Conservation (phyloP, 2,113 vertebrate species). For the Accipiter cooperii region DNA sequence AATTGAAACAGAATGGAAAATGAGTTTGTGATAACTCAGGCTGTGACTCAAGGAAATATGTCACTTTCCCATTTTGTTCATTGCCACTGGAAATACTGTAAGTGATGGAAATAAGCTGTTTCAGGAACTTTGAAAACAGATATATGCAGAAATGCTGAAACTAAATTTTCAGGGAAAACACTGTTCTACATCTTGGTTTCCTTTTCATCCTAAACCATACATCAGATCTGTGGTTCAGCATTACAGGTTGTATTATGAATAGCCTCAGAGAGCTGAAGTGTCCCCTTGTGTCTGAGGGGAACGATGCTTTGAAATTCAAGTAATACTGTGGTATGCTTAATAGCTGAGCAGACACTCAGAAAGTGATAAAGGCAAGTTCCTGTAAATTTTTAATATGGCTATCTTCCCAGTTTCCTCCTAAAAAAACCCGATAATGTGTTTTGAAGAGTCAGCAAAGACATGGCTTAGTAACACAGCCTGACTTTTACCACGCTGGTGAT, state of each 20-base stretch:
- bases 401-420: neutral
- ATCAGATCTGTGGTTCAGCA: neutral
- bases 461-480: neutral
- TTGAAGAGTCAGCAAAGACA: neutral
- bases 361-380: neutral
- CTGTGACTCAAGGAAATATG: neutral
- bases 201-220: neutral
- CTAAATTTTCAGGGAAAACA: neutral
- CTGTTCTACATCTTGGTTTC: neutral
- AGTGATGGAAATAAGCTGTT: neutral
- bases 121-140: neutral
- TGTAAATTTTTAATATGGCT: neutral
- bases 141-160: neutral
- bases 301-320: neutral
- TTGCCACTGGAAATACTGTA: neutral
- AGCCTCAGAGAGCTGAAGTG: neutral
- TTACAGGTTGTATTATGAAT: neutral
- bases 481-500: neutral
- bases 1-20: neutral
- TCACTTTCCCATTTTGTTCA: neutral
- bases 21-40: neutral
- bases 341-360: neutral
- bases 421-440: fast-evolving
- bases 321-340: neutral
- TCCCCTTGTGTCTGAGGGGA: neutral